A percentile compares a stretch with the other conserved stretches of the same genome.
Conservation (phyloP, 2,888 invertebrate species). For the Adelphocoris suturalis region DNA sequence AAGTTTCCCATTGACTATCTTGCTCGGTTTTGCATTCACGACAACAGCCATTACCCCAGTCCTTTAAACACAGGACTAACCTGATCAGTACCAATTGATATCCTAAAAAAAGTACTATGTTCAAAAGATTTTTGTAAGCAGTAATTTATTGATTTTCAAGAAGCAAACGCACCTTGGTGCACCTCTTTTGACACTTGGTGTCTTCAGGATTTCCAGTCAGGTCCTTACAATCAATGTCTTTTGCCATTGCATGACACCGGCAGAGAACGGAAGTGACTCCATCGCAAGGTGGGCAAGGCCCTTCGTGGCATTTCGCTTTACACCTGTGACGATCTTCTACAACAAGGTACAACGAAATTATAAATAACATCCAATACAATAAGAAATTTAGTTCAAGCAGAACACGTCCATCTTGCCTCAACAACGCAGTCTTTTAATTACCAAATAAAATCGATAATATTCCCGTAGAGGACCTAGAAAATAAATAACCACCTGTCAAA, state of each 20-base stretch:
- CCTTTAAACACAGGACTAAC: no score
- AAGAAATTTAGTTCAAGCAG: background rate
- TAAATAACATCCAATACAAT: background rate
- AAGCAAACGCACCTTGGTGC: slow-evolving; percentile 85
- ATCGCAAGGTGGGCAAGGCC: slow-evolving; percentile 88
- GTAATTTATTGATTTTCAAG: background rate
- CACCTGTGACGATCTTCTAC: slow-evolving; percentile 85
- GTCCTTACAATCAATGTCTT: slow-evolving; percentile 88
- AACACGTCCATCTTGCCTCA: no score
- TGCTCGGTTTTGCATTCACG: no score
- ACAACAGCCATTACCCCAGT: no score
- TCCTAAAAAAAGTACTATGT: no score
- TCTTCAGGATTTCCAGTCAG: slow-evolving; percentile 81
- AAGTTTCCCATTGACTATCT: no score
- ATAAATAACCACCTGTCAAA: no score
- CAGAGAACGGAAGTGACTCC: slow-evolving; percentile 88
- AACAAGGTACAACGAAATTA: slow-evolving; percentile 72
- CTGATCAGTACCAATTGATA: no score
- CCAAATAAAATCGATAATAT: no score
- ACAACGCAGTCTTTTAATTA: background rate
- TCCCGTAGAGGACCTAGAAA: no score
- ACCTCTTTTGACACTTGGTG: slow-evolving; percentile 92
- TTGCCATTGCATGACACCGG: slow-evolving; percentile 90
- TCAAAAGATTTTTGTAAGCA: no score
- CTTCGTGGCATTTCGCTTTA: slow-evolving; percentile 84